Conservation (phyloP, 2,113 vertebrate genomes). For the Catharus minimus region DNA sequence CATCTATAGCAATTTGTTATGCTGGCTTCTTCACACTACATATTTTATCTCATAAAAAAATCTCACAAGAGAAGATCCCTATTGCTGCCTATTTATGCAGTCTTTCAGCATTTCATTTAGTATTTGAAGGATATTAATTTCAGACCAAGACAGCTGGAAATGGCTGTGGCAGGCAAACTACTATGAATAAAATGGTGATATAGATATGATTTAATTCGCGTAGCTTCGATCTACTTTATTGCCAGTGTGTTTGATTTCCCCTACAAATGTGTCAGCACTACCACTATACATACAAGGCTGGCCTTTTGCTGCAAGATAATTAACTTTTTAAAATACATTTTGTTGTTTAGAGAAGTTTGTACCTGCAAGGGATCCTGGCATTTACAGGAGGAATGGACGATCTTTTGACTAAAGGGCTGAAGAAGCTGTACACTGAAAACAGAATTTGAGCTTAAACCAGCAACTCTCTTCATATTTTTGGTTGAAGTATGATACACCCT, state of each 20-base stretch:
- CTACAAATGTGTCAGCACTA: neutral
- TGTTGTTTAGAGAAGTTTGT: neutral
- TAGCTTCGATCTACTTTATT: neutral
- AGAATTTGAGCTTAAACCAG: neutral
- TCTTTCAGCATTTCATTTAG: neutral
- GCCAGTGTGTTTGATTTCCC: neutral
- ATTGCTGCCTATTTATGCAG: neutral
- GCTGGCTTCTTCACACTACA: neutral
- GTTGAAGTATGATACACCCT: neutral
- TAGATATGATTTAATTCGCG: neutral
- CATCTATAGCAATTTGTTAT: neutral
- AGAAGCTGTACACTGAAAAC: neutral
- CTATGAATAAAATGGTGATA: neutral
- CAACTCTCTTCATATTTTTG: neutral
- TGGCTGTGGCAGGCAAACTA: neutral
- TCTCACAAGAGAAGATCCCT: neutral
- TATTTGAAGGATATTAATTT: constrained; percentile 20
- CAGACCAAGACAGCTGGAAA: neutral
- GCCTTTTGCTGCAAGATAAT: neutral
- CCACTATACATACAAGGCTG: neutral
- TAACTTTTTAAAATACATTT: neutral
- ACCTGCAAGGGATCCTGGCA: neutral
- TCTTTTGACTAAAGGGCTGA: neutral
- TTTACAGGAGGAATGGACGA: neutral
- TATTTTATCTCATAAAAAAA: neutral